Conservation (phyloP, 2,113 vertebrate genomes). For the Helogale parvula region DNA sequence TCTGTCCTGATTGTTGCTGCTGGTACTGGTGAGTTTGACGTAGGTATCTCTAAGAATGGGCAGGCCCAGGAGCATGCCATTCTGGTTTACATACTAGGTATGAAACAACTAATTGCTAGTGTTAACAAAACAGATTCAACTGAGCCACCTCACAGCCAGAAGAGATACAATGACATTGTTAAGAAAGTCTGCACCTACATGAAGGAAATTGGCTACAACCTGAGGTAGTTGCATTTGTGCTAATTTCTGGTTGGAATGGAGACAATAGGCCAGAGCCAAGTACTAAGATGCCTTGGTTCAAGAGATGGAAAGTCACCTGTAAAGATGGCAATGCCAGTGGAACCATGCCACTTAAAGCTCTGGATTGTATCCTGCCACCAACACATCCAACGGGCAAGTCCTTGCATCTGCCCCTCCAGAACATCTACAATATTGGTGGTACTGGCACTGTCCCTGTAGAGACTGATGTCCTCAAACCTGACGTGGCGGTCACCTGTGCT, state of each 20-base stretch:
- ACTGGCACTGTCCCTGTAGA: background rate
- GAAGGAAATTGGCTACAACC: background rate
- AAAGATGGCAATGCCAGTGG: background rate
- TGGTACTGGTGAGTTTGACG: background rate
- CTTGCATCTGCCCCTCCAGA: background rate
- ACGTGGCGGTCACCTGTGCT: background rate
- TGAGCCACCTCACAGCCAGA: background rate
- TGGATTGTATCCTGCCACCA: background rate
- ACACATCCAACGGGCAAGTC: background rate
- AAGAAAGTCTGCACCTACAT: background rate
- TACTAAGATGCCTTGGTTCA: background rate
- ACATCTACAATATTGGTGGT: background rate
- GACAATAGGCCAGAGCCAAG: background rate
- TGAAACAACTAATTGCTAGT: background rate
- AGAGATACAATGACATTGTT: background rate
- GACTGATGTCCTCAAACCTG: background rate
- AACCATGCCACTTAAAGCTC: background rate
- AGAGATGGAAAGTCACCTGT: background rate
- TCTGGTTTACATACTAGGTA: background rate
- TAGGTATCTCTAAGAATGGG: background rate
- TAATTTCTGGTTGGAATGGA: background rate
- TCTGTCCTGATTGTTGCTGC: too few species aligned
- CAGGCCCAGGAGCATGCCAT: background rate
- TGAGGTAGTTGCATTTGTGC: background rate
- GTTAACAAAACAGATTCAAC: background rate